Percentiles rank a stretch among this genome's conserved stretches.
These are phyloP conservation scores for Sigmodon hispidus DNA, from an alignment of 2,113 vertebrate genomes.

Conservation along the genomic window DNA sequence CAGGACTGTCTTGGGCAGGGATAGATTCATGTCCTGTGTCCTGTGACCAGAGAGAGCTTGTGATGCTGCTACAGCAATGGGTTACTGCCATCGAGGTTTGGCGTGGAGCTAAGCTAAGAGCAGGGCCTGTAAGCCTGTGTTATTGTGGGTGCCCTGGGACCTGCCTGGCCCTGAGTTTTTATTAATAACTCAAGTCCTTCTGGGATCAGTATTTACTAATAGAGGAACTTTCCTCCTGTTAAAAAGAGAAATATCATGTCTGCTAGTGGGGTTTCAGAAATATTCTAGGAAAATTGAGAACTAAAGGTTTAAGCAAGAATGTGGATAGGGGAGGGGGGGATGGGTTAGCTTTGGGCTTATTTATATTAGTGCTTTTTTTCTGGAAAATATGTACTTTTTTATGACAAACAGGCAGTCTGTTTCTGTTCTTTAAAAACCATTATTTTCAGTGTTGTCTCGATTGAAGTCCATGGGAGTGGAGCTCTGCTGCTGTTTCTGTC, in stretches of 20 bases:
- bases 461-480: not conserved
- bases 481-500: not conserved
- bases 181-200: not conserved
- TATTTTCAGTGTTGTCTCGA: not conserved
- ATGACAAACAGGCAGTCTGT: not conserved
- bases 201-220: not conserved
- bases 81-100: not conserved
- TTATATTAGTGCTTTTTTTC: not conserved
- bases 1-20: not conserved
- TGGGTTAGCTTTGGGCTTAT: not conserved
- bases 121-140: not conserved
- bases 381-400: not conserved
- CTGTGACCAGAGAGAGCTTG: not conserved
- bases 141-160: not conserved
- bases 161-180: not conserved
- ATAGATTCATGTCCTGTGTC: not conserved
- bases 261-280: not conserved
- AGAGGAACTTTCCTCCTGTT: not conserved
- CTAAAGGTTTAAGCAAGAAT: not conserved
- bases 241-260: not conserved
- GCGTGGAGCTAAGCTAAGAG: no score
- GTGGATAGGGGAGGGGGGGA: not conserved
- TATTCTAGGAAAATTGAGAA: not conserved
- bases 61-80: not conserved
- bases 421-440: not conserved